Percentiles rank a stretch among this genome's conserved stretches.
These are phyloP conservation scores for Lepas anatifera DNA, from an alignment of 2,888 invertebrate genomes.

Conservation along the genomic window DNA sequence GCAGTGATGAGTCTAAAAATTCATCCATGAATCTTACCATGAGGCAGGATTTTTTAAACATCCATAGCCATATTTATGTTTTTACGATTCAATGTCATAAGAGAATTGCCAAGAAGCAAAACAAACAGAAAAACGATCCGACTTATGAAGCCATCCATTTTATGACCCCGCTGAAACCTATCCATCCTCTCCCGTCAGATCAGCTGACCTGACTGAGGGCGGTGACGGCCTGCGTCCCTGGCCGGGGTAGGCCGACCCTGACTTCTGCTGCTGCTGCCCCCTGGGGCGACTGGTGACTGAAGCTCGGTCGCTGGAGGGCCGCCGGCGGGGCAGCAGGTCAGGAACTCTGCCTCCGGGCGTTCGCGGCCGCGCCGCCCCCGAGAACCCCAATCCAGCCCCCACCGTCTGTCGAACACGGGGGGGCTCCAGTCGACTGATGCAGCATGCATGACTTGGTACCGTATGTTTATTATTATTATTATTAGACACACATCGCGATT, in stretches of 20 bases:
- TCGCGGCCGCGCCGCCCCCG: slow-evolving; percentile 15
- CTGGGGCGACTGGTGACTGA: slow-evolving; percentile 7
- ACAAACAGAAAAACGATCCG: no score
- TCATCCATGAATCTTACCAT: no score
- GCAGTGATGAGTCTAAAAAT: no score
- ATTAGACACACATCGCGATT: no score
- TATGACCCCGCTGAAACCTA: no score
- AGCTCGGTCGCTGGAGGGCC: background rate
- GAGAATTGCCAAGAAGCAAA: no score
- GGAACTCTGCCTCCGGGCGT: background rate
- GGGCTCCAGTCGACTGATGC: background rate
- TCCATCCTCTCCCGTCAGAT: background rate
- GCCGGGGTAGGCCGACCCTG: slow-evolving; percentile 5
- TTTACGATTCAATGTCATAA: no score
- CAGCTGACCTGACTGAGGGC: slow-evolving; percentile 22
- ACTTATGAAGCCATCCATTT: no score
- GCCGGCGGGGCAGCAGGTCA: background rate
- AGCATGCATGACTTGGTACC: background rate
- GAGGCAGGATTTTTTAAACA: no score
- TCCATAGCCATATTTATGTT: no score
- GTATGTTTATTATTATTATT: no score
- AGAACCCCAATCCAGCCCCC: slow-evolving; percentile 25
- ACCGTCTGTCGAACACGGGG: slow-evolving; percentile 16
- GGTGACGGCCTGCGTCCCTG: slow-evolving; percentile 21
- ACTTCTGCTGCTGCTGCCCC: slow-evolving; percentile 29